Evolutionary conservation across 2,113 vertebrate species (phyloP).

Genomic region (Plecotus auritus): DNA sequence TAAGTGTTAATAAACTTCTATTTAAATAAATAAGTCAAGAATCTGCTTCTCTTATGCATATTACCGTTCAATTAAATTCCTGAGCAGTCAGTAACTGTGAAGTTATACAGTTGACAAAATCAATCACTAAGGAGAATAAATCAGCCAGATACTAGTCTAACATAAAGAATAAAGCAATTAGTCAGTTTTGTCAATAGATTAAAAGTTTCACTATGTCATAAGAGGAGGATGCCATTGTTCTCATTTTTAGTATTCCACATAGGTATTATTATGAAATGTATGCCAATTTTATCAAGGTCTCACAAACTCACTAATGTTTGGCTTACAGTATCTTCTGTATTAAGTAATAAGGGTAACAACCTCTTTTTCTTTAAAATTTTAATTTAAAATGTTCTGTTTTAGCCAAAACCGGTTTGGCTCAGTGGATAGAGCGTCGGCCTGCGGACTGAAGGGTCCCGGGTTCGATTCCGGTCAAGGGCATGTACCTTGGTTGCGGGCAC

Average conservation of each 20-base stretch:
- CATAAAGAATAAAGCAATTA: neutral
- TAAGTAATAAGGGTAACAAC: neutral
- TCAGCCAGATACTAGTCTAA: neutral
- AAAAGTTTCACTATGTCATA: neutral
- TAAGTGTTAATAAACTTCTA: slow-evolving; percentile 63
- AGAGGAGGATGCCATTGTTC: neutral
- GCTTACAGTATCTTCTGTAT: neutral
- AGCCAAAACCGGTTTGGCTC: too few species aligned
- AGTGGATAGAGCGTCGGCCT: too few species aligned
- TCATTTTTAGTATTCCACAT: neutral
- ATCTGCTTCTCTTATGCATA: slow-evolving; percentile 21
- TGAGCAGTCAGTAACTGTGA: slow-evolving; percentile 2
- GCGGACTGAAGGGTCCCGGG: too few species aligned
- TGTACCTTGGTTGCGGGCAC: too few species aligned
- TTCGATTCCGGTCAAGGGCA: too few species aligned
- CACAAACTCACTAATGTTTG: neutral
- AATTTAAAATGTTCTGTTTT: neutral
- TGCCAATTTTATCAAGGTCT: neutral
- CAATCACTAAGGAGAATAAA: neutral
- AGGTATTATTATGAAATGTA: neutral
- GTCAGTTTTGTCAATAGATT: neutral
- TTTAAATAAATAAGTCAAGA: slow-evolving; percentile 67
- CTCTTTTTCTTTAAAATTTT: neutral
- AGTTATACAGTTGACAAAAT: slow-evolving; percentile 42
- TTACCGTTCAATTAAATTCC: slow-evolving; percentile 54